Conservation (phyloP, 2,888 invertebrate species). For the Xanthorhoe spadicearia region DNA sequence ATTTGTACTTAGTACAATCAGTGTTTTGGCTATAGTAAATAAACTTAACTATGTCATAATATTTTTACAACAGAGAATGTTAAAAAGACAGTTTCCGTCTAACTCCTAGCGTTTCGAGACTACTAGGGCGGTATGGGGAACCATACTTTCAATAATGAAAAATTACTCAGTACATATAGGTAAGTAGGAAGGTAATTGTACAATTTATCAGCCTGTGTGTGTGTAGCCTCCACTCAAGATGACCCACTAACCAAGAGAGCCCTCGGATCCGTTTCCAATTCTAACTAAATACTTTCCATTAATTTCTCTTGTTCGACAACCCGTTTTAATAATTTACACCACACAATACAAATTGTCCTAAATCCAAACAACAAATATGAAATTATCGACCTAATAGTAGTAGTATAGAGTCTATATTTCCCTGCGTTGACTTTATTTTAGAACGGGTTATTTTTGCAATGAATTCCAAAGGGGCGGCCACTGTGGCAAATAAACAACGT, state of each 20-base stretch:
- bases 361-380: conserved; percentile 46
- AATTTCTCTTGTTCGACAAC: conserved; percentile 71
- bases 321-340: conserved; percentile 72
- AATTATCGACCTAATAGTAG: conserved; percentile 46
- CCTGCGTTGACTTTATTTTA: conserved; percentile 43
- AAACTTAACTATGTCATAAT: too few species aligned
- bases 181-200: conserved; percentile 20
- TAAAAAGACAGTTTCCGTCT: too few species aligned
- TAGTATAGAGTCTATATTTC: conserved; percentile 50
- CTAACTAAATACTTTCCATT: conserved; percentile 73
- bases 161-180: not conserved
- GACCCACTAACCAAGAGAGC: conserved; percentile 50
- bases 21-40: too few species aligned
- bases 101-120: too few species aligned
- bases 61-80: too few species aligned
- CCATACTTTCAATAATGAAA: not conserved
- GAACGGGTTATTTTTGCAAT: conserved; percentile 45
- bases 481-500: conserved; percentile 64
- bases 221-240: conserved; percentile 19
- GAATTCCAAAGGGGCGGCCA: conserved; percentile 54
- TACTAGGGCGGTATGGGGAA: too few species aligned
- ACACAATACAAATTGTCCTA: conserved; percentile 50
- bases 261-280: conserved; percentile 60
- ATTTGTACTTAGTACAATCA: conserved; percentile 12
- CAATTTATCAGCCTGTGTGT: conserved; percentile 33